These are phyloP conservation scores for Aphis craccivora DNA, from an alignment of 1,140 invertebrate species.

Conservation along the genomic window DNA sequence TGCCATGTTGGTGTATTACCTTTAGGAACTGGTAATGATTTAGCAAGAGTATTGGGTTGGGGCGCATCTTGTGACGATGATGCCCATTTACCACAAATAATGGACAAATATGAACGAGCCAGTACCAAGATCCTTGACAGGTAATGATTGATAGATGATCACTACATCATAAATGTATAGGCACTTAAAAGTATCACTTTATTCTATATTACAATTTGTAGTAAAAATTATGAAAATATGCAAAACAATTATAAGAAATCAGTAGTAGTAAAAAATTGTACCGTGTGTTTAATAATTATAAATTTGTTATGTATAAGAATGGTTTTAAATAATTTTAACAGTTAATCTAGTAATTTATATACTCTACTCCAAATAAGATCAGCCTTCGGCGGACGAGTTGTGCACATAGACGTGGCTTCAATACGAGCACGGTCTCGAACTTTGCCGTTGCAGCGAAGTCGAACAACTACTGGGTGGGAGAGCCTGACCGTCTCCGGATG, in stretches of 20 bases:
- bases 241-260: not conserved
- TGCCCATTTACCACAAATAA: conserved; percentile 86
- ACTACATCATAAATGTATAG: not conserved
- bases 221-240: not conserved
- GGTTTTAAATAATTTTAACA: not conserved
- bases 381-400: no score
- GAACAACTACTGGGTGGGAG: no score
- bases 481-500: no score
- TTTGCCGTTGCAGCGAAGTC: no score
- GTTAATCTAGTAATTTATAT: not conserved
- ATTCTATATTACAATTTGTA: not conserved
- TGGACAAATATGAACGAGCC: conserved; percentile 93
- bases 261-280: not conserved
- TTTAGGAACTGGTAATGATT: conserved; percentile 93
- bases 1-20: conserved; percentile 92
- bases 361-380: no score
- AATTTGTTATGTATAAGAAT: not conserved
- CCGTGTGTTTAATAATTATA: not conserved
- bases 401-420: no score
- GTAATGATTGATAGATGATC: conserved; percentile 63
- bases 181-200: not conserved
- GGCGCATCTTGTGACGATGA: conserved; percentile 95
- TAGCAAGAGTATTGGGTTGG: conserved; percentile 95
- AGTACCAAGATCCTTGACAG: conserved; percentile 96
- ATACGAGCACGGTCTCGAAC: no score